Evolutionary conservation across 2,113 vertebrate genomes (phyloP), one percentile per base, ranked within the genome.

Genomic region (Pangasianodon hypophthalmus): DNA sequence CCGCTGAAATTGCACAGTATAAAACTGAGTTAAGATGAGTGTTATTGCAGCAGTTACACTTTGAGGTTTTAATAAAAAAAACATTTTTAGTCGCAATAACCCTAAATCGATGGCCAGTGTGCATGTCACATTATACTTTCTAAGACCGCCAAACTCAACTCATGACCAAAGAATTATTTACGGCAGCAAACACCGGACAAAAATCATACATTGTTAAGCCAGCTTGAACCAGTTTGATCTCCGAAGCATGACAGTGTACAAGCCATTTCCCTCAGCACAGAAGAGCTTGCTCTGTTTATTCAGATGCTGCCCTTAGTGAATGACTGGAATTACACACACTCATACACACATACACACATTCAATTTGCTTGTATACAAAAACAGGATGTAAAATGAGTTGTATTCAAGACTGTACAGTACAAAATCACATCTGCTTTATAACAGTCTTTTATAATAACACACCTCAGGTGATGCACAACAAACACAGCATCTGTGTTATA

Each of bases 261-360:
- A 93, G 93, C 91, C 87, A 94, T 95, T 95, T 93, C 60, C 85
- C 77, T n/a, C 73, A n/a, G 46, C 41, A 37, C 44, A n/a, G 1
- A 60, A 29, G 29, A 9, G 6, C 41, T 62, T 6, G 44, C 16
- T 54, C 10, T 46, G 73, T 48, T 46, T 46, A 80, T 80, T 62
- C 73, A 62, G 26, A 58, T 1, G 32, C 69, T 75, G 85, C 32
- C 41, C 84, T 75, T 26, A 44, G 46, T 50, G 67, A 75, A 79
- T 26, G 11, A 56, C 6, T 77, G 26, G 29, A 87, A 79, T 54
- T 82, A 67, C 56, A 85, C 80, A 83, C 80, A 56, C 80, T 58
- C 7, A 8, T 37, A 58, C 71, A 77, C 37, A 77, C 32, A 77
- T 26, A 58, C 50, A 58, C 52, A 50, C 11, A 81, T 11, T 32